A percentile compares a stretch with the other conserved stretches of the same genome.
Conservation (phyloP, 2,797 vertebrate genomes). For the Morelia viridis region DNA sequence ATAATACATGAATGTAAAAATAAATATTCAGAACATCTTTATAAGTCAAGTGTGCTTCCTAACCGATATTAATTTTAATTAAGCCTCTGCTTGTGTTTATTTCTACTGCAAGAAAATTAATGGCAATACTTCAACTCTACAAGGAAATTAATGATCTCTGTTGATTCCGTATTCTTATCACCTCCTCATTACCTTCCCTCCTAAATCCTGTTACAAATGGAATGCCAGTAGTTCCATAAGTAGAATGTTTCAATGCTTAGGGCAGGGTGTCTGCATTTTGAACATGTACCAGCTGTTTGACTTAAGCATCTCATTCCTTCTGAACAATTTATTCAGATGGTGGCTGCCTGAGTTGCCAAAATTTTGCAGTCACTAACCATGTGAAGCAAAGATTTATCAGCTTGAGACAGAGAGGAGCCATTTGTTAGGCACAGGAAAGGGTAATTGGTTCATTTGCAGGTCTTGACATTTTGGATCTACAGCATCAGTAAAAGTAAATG, state of each 20-base stretch:
- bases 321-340: constrained; percentile 60
- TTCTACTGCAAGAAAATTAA: constrained; percentile 39
- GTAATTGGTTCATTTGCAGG: constrained; percentile 45
- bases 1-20: constrained; percentile 31
- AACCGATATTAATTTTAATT: constrained; percentile 53
- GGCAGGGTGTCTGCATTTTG: constrained; percentile 31
- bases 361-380: constrained; percentile 44
- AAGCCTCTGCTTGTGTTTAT: constrained; percentile 38
- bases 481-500: constrained; percentile 29
- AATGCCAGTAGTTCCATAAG: constrained; percentile 28
- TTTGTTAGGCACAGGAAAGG: constrained; percentile 47
- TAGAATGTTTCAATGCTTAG: constrained; percentile 38
- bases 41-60: constrained; percentile 50
- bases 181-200: constrained; percentile 16
- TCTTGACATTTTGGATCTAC: constrained; percentile 40
- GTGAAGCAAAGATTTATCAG: constrained; percentile 62
- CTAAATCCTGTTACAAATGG: constrained; percentile 20
- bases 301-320: constrained; percentile 36
- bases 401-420: constrained; percentile 30
- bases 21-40: constrained; percentile 56
- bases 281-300: constrained; percentile 60
- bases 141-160: constrained; percentile 57
- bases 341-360: constrained; percentile 52
- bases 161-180: constrained; percentile 11
- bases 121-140: constrained; percentile 23